phyloP scores from a whole-genome alignment of 2,113 vertebrate species.

The Tilapia sparmanii region DNA sequence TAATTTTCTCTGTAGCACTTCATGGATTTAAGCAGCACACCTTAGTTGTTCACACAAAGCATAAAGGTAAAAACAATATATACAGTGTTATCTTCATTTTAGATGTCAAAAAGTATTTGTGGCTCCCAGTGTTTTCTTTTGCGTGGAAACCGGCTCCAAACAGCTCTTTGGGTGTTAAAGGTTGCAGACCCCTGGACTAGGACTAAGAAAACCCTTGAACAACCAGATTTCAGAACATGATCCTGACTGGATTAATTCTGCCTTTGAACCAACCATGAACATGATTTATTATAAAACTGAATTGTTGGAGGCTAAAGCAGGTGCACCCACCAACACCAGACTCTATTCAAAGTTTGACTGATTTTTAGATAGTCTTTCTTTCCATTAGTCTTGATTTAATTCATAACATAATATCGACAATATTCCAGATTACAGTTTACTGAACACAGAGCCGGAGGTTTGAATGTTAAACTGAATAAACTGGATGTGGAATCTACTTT shows the following conservation, averaged over 20 bases:
- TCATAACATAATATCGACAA: neutral
- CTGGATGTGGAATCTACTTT: neutral
- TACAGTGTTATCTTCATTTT: too few species aligned
- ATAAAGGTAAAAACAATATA: too few species aligned
- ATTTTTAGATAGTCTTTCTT: neutral
- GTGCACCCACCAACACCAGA: neutral
- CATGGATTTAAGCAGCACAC: too few species aligned
- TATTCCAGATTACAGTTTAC: neutral
- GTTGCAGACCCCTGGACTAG: too few species aligned
- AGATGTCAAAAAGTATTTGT: too few species aligned
- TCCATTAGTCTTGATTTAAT: neutral
- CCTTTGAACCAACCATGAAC: neutral
- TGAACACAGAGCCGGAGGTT: neutral
- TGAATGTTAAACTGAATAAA: neutral
- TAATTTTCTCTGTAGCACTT: too few species aligned
- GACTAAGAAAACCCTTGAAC: neutral
- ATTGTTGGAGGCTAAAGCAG: accelerated
- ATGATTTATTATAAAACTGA: neutral
- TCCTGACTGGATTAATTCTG: neutral
- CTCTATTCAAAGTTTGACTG: neutral
- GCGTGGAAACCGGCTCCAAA: too few species aligned
- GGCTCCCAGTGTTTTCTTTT: too few species aligned
- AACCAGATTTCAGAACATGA: neutral
- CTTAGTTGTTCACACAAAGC: too few species aligned
- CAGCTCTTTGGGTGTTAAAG: too few species aligned